These are phyloP conservation scores for Oxyteleia sp. DNA, from an alignment of 2,888 invertebrate genomes.

Conservation along the genomic window DNA sequence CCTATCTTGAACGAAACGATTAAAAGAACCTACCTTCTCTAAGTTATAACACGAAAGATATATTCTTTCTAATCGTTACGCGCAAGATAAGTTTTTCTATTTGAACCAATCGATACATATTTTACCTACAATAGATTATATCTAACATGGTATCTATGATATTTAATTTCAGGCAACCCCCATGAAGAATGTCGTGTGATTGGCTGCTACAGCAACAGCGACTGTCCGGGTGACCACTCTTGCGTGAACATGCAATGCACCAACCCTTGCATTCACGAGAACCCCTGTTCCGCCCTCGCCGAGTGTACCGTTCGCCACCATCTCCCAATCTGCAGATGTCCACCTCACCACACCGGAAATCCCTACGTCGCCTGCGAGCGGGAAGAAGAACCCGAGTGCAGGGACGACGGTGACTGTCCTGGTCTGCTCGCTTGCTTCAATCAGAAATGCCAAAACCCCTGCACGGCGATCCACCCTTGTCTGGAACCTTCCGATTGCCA, in stretches of 20 bases:
- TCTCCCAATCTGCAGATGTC: constrained; percentile 95
- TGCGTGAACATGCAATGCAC: constrained; percentile 96
- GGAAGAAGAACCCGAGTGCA: constrained; percentile 93
- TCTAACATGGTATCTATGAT: too few species aligned
- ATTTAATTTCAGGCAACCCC: constrained; percentile 91
- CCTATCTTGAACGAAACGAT: too few species aligned
- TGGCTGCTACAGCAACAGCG: constrained; percentile 95
- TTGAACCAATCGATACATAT: too few species aligned
- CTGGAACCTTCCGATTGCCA: constrained; percentile 93
- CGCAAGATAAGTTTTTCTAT: too few species aligned
- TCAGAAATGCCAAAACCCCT: constrained; percentile 94
- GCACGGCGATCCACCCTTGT: constrained; percentile 93
- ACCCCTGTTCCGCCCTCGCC: constrained; percentile 93
- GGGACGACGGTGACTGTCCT: constrained; percentile 94
- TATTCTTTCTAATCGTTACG: too few species aligned
- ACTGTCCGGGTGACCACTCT: constrained; percentile 95
- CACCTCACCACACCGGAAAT: constrained; percentile 92
- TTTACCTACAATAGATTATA: too few species aligned
- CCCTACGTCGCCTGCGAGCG: constrained; percentile 94
- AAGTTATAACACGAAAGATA: too few species aligned
- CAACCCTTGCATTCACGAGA: constrained; percentile 93
- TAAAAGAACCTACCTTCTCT: too few species aligned
- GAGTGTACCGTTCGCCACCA: constrained; percentile 95
- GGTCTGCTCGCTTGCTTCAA: constrained; percentile 93
- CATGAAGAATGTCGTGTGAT: constrained; percentile 92